phyloP scores from a whole-genome alignment of 1,140 invertebrate species.

The Trichonephila clavipes region DNA sequence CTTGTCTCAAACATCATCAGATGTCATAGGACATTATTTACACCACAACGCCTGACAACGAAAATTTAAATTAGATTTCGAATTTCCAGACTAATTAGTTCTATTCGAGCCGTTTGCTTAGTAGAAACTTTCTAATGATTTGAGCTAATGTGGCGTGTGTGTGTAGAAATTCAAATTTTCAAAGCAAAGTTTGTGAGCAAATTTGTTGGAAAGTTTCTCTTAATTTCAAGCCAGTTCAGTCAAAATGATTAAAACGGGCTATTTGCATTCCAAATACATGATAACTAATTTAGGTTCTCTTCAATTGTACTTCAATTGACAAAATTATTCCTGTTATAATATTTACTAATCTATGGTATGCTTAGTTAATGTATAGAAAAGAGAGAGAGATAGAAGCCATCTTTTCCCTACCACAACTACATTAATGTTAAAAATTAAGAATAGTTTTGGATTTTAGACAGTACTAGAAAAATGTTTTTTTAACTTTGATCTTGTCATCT shows the following conservation, averaged over 20 bases:
- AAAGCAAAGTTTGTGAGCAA: neutral
- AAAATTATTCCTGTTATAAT: no score
- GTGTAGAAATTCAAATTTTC: neutral
- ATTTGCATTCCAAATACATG: no score
- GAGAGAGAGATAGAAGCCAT: no score
- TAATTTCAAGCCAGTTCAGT: neutral
- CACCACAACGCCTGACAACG: neutral
- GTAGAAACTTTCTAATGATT: neutral
- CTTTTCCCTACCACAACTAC: no score
- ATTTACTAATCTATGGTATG: no score
- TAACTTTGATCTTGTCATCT: no score
- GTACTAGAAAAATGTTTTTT: no score
- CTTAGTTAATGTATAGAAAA: no score
- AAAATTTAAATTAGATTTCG: constrained; percentile 28
- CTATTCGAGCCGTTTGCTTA: neutral
- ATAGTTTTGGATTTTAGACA: no score
- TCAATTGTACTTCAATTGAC: no score
- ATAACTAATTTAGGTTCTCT: no score
- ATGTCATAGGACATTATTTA: constrained; percentile 31
- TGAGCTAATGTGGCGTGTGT: neutral
- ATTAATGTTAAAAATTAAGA: no score
- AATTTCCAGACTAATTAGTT: constrained; percentile 28
- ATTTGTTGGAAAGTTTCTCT: neutral
- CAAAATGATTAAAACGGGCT: neutral
- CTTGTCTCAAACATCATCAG: neutral